A percentile compares a stretch with the other conserved stretches of the same genome.
phyloP scores from a whole-genome alignment of 2,113 vertebrate species.

The Otis tarda region DNA sequence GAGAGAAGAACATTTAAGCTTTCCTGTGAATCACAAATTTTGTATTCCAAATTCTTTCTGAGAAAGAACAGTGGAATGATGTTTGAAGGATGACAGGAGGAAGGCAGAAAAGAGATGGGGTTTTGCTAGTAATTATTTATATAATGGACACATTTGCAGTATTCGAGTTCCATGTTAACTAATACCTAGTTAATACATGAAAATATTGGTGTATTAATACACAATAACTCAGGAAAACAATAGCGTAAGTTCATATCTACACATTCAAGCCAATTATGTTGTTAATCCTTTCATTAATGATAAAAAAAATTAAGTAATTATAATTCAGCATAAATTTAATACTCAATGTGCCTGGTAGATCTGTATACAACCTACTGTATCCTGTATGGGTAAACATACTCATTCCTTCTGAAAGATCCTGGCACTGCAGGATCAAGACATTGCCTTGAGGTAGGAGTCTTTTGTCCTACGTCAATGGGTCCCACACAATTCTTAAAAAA shows the following conservation, averaged over 20 bases:
- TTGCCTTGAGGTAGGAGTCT: not conserved
- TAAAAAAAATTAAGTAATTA: not conserved
- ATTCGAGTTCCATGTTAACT: not conserved
- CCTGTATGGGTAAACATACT: not conserved
- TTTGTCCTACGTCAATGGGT: not conserved
- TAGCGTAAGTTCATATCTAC: not conserved
- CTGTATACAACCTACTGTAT: not conserved
- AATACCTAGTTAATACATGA: not conserved
- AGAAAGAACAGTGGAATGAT: not conserved
- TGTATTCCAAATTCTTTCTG: not conserved
- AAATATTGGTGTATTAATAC: not conserved
- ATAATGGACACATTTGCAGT: not conserved
- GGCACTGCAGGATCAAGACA: not conserved
- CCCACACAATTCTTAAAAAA: not conserved
- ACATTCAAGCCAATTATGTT: not conserved
- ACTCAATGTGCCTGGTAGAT: not conserved
- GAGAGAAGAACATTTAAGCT: not conserved
- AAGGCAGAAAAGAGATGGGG: not conserved
- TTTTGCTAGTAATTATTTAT: not conserved
- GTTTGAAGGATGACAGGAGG: not conserved
- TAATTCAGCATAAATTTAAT: not conserved
- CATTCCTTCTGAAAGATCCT: not conserved
- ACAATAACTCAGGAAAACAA: not conserved
- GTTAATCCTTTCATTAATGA: not conserved
- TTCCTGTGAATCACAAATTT: not conserved